These are phyloP conservation scores for Synanthedon tipuliformis DNA, from an alignment of 2,888 invertebrate species.

Conservation along the genomic window DNA sequence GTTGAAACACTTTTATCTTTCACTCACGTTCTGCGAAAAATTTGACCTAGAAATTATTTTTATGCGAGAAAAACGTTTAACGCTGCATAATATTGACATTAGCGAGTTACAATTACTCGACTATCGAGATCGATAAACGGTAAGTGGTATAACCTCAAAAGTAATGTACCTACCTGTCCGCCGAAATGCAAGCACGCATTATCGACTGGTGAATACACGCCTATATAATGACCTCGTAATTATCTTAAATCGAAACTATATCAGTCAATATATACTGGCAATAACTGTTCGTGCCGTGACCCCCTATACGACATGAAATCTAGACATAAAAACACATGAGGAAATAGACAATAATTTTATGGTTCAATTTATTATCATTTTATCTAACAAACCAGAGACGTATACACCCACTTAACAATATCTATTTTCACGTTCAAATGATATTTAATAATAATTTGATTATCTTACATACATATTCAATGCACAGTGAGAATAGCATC, in stretches of 20 bases:
- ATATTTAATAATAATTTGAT: slow-evolving; percentile 27
- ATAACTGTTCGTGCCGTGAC: neutral
- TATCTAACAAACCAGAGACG: neutral
- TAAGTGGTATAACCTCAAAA: neutral
- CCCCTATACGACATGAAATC: no score
- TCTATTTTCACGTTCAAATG: slow-evolving; percentile 9
- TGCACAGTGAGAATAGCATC: slow-evolving; percentile 34
- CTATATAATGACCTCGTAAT: neutral
- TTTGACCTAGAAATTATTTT: slow-evolving; percentile 3
- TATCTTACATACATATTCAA: slow-evolving; percentile 39
- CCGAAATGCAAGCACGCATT: neutral
- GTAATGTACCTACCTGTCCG: neutral
- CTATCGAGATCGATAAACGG: neutral
- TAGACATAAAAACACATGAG: no score
- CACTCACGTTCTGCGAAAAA: slow-evolving; percentile 14
- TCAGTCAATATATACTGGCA: neutral
- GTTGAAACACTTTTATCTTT: no score
- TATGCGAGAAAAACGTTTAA: neutral
- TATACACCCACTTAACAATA: neutral
- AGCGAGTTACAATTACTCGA: neutral
- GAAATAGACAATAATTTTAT: neutral
- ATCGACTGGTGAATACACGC: neutral
- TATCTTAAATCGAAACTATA: neutral
- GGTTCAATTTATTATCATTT: neutral
- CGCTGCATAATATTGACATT: neutral